Evolutionary conservation across 2,797 vertebrate species (phyloP).

Genomic region (Macroramphosus scolopax): DNA sequence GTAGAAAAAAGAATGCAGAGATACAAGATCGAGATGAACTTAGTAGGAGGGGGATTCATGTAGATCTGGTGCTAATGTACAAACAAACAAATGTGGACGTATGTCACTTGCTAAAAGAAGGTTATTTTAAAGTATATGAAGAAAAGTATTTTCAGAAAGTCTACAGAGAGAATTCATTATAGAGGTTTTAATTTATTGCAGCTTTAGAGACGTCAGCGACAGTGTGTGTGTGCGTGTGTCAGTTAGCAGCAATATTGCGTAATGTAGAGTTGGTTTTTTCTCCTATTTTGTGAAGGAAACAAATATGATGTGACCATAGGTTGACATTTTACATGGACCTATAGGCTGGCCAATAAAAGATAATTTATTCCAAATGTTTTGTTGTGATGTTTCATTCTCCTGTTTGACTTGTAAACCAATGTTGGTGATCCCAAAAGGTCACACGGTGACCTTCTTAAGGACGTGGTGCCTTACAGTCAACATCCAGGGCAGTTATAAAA

Average conservation of each 20-base stretch:
- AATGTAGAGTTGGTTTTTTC: constrained; percentile 46
- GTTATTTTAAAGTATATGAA: constrained; percentile 36
- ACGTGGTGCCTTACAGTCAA: too few relatives aligned
- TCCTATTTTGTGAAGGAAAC: constrained; percentile 55
- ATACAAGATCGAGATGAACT: constrained; percentile 16
- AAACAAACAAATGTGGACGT: constrained; percentile 47
- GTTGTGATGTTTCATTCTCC: constrained; percentile 19
- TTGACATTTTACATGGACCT: constrained; percentile 44
- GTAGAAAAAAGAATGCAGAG: constrained; percentile 35
- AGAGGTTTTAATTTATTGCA: constrained; percentile 36
- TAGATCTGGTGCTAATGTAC: constrained; percentile 71
- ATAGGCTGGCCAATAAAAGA: constrained; percentile 54
- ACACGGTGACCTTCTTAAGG: too few relatives aligned
- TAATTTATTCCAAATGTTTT: constrained; percentile 38
- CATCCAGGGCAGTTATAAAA: too few relatives aligned
- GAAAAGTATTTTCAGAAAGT: constrained; percentile 32
- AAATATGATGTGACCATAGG: constrained; percentile 35
- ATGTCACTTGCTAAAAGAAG: constrained; percentile 27
- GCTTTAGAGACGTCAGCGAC: constrained; percentile 47
- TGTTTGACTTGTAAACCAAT: too few relatives aligned
- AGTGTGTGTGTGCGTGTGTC: constrained; percentile 25
- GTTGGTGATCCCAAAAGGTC: too few relatives aligned
- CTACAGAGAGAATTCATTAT: constrained; percentile 29
- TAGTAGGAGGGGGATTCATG: constrained; percentile 35
- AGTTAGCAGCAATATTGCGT: constrained; percentile 61